Evolutionary conservation across 2,797 vertebrate genomes (phyloP).

Genomic region (Thamnophis elegans): DNA sequence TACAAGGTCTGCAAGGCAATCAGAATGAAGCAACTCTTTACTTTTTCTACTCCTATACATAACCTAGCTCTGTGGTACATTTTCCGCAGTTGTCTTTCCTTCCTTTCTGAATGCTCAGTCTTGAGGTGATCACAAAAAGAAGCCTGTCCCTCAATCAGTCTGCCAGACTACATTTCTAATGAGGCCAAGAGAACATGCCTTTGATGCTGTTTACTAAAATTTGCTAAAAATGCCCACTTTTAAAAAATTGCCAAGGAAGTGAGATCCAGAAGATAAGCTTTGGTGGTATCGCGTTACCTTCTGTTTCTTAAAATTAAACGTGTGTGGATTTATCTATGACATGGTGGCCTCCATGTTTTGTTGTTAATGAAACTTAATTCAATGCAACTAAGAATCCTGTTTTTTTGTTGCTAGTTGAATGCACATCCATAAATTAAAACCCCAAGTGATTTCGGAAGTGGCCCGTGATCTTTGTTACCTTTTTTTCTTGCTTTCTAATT

Average conservation of each 20-base stretch:
- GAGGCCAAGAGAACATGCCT: background rate
- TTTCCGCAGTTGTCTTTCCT: background rate
- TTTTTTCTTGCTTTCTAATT: background rate
- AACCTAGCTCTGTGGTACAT: background rate
- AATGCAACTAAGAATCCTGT: slow-evolving; percentile 12
- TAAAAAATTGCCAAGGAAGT: background rate
- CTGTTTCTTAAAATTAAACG: background rate
- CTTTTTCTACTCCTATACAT: too few species aligned
- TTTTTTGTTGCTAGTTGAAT: background rate
- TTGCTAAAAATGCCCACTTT: background rate
- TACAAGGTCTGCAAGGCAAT: background rate
- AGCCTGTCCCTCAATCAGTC: background rate
- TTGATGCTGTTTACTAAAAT: background rate
- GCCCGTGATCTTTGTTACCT: background rate
- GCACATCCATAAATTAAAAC: background rate
- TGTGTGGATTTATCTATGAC: background rate
- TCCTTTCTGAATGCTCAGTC: background rate
- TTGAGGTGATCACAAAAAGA: background rate
- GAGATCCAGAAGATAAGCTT: background rate
- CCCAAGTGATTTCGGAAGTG: background rate
- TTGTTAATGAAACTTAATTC: background rate
- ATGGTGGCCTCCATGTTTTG: background rate
- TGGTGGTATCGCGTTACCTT: background rate
- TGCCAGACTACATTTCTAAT: background rate
- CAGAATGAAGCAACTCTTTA: background rate